Conservation (phyloP, 2,888 invertebrate species). For the Parnassius smintheus region DNA sequence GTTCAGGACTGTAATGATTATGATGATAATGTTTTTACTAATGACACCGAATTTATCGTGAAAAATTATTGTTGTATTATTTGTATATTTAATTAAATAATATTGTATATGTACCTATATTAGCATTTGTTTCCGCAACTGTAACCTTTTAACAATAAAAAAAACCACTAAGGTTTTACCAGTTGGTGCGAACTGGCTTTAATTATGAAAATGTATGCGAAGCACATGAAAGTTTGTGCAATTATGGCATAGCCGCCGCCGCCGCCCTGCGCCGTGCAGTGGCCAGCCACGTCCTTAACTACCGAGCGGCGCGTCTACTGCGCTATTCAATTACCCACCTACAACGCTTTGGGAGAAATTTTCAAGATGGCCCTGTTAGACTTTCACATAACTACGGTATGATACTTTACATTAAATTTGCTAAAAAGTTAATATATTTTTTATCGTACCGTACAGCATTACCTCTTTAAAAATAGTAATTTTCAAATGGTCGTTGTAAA, state of each 20-base stretch:
- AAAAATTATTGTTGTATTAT: no score
- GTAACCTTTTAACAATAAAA: conserved; percentile 30
- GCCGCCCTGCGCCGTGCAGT: conserved; percentile 50
- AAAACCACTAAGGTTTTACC: conserved; percentile 49
- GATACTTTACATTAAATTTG: conserved; percentile 20
- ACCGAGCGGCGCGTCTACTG: conserved; percentile 58
- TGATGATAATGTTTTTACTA: no score
- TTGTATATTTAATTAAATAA: no score
- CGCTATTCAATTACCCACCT: conserved; percentile 71
- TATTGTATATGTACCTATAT: no score
- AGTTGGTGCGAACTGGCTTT: conserved; percentile 73
- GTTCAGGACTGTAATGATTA: no score
- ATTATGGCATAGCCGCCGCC: conserved; percentile 64
- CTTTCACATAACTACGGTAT: conserved; percentile 36
- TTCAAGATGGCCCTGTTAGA: conserved; percentile 56
- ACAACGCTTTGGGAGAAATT: conserved; percentile 53
- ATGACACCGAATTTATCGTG: no score
- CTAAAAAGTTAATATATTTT: conserved; percentile 9
- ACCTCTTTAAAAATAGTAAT: no score
- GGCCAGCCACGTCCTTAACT: conserved; percentile 65
- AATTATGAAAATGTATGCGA: conserved; percentile 80
- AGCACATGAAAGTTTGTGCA: conserved; percentile 79
- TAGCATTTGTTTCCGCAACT: no score
- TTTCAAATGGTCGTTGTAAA: no score
- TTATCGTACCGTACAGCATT: no score